Conservation (phyloP, 64 coral and sea anemone species). For the Montipora cactus region DNA sequence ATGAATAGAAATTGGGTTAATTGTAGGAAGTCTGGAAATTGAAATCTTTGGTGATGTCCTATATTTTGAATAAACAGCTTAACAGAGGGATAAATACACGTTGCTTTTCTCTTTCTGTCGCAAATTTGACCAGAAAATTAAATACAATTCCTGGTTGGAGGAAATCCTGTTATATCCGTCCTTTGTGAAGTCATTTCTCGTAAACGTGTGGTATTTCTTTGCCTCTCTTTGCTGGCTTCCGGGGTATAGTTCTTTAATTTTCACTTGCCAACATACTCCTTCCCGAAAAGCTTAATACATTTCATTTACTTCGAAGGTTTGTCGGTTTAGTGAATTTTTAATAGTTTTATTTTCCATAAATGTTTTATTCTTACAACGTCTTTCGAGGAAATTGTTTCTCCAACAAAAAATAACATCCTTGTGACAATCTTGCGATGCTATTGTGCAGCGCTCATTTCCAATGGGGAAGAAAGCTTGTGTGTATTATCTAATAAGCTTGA, state of each 20-base stretch:
- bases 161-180: too few relatives aligned
- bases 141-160: not conserved
- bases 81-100: slow-evolving; percentile 32
- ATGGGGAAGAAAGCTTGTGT: slow-evolving; percentile 22
- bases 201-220: not conserved
- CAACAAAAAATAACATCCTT: not conserved
- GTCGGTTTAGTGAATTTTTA: slow-evolving; percentile 51
- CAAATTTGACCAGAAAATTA: slow-evolving; percentile 6
- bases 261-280: not conserved
- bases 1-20: not conserved
- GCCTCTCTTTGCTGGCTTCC: not conserved
- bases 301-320: not conserved
- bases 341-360: not conserved
- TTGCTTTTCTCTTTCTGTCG: slow-evolving; percentile 20
- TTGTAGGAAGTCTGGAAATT: slow-evolving; percentile 12
- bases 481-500: not conserved
- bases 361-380: slow-evolving; percentile 17
- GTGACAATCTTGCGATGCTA: not conserved
- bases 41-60: slow-evolving; percentile 56
- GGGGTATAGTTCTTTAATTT: not conserved
- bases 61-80: slow-evolving; percentile 63
- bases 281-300: not conserved
- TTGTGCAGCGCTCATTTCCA: slow-evolving; percentile 3
- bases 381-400: slow-evolving; percentile 19
- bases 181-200: not conserved